phyloP scores from a whole-genome alignment of 1,140 invertebrate species.

The Hycleus cichorii region DNA sequence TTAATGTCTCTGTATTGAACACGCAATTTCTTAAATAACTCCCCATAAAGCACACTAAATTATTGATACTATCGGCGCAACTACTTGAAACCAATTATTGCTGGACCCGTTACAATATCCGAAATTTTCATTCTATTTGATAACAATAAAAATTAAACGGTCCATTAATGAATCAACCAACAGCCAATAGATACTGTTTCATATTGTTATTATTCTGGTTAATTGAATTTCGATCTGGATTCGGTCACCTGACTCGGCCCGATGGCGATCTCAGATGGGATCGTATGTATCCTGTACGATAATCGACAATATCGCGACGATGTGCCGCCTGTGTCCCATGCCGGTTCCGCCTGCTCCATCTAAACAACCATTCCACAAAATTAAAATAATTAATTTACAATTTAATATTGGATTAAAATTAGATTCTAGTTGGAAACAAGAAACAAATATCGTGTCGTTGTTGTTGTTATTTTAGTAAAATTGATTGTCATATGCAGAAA shows the following conservation, averaged over 20 bases:
- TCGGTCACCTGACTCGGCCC: constrained; percentile 72
- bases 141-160: not conserved
- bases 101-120: not conserved
- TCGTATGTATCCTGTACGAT: constrained; percentile 83
- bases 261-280: constrained; percentile 83
- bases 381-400: not conserved
- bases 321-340: constrained; percentile 54
- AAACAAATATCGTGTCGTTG: not conserved
- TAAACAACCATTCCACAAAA: constrained; percentile 24
- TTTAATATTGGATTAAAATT: too few species aligned
- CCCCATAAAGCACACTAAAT: too few species aligned
- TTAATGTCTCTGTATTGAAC: too few species aligned
- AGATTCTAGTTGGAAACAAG: too few species aligned
- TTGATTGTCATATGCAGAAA: too few species aligned
- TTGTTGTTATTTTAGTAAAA: not conserved
- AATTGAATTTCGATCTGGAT: constrained; percentile 1
- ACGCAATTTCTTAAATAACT: too few species aligned
- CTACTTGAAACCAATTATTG: too few species aligned
- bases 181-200: not conserved
- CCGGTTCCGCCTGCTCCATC: constrained; percentile 59
- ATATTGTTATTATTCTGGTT: not conserved
- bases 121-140: not conserved
- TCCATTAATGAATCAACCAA: not conserved
- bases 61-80: too few species aligned
- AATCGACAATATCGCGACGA: constrained; percentile 62